Evolutionary conservation across 2,888 invertebrate species (phyloP), one percentile per base, ranked within the genome.

Genomic region (Flexamia atlantica): DNA sequence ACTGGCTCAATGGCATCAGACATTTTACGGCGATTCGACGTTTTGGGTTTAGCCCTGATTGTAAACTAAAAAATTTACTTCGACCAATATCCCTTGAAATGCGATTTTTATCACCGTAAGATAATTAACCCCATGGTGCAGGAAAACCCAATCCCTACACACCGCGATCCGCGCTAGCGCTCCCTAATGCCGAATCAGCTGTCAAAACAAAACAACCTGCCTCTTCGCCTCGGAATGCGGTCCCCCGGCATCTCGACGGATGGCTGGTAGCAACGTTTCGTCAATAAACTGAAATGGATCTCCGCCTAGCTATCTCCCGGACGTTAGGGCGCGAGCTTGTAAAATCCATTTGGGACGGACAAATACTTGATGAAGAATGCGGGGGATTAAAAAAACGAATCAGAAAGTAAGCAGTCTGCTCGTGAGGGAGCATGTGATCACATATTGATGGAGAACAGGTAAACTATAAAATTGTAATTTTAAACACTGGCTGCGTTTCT

Each of bases 241-340:
- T 40, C 20, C 36, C 32, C 17, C n/a, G 70, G 23, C 23, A 23
- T n/a, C 5, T 70, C 64, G 40, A 36, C 10, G 70, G 40, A 20
- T 20, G 70, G 40, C n/a, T 36, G 20, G 70, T 70, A 40, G 70
- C 70, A 20, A 40, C 17, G 68, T 40, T 70, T 70, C 70, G 70
- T 70, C 70, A 70, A 70, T 70, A 70, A 70, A 70, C 70, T 14
- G 70, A 70, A 70, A 36, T 70, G 70, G 70, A 70, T 64, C 64
- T 64, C 25, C 25, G 64, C 10, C 7, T 25, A 12, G 64, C n/a
- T 64, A 64, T 64, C 64, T 64, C 25, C 28, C 23, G 2, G 12
- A 12, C 12, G 7, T n/a, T n/a, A n/a, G 20, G 14, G 64, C 64
- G 64, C n/a, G 64, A 64, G 64, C 64, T 64, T 64, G 30, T 64